Evolutionary conservation across 2,113 vertebrate genomes (phyloP).

Genomic region (Mellivora capensis): DNA sequence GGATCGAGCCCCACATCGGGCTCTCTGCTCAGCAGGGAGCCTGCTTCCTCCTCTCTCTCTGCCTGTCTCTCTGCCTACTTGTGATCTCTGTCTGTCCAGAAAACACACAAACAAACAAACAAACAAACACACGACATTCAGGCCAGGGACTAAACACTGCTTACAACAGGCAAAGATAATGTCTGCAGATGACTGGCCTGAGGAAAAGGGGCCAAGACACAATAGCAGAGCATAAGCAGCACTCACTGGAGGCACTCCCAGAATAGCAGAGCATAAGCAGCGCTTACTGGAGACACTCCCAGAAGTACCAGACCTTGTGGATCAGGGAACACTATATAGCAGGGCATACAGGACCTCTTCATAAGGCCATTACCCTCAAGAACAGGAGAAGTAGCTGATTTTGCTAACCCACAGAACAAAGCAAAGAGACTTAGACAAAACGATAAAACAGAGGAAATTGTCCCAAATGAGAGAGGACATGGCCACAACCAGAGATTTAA

Average conservation of each 20-base stretch:
- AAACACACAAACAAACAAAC: no score
- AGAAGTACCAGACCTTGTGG: neutral
- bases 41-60: no score
- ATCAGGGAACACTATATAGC: neutral
- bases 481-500: neutral
- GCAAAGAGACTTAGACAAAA: neutral
- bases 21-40: no score
- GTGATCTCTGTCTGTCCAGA: no score
- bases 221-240: neutral
- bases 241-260: neutral
- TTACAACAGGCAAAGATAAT: neutral
- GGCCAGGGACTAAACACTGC: neutral
- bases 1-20: no score
- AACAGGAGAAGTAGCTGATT: neutral
- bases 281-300: neutral
- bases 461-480: neutral
- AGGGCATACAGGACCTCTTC: neutral
- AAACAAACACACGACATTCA: neutral
- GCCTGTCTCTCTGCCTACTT: no score
- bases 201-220: neutral
- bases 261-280: neutral
- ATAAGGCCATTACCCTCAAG: neutral
- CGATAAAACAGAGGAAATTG: neutral
- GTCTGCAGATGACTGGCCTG: neutral
- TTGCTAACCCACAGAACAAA: neutral